Evolutionary conservation across 92 coral and sea anemone species (phyloP), one percentile per base, ranked within the genome.

Genomic region (Montipora capitata): DNA sequence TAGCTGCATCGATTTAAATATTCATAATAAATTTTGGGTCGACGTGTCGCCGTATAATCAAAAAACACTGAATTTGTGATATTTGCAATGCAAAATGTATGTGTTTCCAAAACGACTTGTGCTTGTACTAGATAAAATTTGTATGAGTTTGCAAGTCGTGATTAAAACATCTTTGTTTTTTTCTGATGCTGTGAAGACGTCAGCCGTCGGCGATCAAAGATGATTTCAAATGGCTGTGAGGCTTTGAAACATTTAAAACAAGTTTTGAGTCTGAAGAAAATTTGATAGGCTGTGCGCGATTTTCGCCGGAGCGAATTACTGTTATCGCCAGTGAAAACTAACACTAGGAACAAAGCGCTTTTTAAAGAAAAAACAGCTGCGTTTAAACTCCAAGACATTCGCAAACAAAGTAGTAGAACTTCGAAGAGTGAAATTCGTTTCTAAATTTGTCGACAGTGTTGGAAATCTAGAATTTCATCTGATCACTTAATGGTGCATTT

Each of bases 31-130:
- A 63, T 10, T 15, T 2, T 7, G 4, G 10, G 38, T 7, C 15
- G 35, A n/a, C 9, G 44, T 77, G 14, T 40, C 3, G 66, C 35
- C 35, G 35, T 27, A 27, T 16, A 57, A 66, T 14, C 70, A 68
- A 70, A 43, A 58, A 59, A 12, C 42, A 11, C 58, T 11, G 41
- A n/a, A 10, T 2, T 4, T 27, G 35, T 27, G 35, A 27, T 40
- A 83, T 83, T 83, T 83, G 87, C 87, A 83, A 59, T 83, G 80
- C 87, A 82, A 83, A 83, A 72, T 61, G 45, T 4, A 10, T 1
- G 40, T 83, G 42, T 35, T 5, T 1, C 18, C 7, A 44, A 11
- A 12, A n/a, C 17, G 12, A 38, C 10, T 38, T 67, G 15, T 7
- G 13, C 40, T 63, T 27, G 35, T 27, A 27, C 35, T 1, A 18